Conservation (phyloP, 2,888 invertebrate species). For the Caenorhabditis sp. region DNA sequence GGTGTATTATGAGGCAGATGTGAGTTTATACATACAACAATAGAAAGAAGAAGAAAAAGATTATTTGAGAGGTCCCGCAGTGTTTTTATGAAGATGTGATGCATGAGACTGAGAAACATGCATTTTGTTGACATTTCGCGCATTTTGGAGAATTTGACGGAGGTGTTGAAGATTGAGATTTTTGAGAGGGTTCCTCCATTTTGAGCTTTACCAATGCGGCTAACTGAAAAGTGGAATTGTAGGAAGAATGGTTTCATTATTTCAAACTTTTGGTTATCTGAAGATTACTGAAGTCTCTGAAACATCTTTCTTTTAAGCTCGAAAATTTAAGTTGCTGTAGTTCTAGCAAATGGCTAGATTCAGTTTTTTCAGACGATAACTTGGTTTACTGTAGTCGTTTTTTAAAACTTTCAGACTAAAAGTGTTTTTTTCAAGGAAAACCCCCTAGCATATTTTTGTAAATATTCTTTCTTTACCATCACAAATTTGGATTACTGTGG, state of each 20-base stretch:
- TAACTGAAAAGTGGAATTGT: slow-evolving; percentile 4
- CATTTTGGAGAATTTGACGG: slow-evolving; percentile 15
- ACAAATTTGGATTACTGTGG: too few species aligned
- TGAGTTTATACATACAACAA: not conserved
- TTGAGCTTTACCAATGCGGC: not conserved
- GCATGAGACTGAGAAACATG: slow-evolving; percentile 32
- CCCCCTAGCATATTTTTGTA: too few species aligned
- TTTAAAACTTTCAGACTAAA: too few species aligned
- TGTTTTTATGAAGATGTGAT: slow-evolving; percentile 19
- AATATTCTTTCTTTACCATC: too few species aligned
- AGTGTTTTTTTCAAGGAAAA: too few species aligned
- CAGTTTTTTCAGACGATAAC: too few species aligned
- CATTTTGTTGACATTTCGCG: slow-evolving; percentile 32
- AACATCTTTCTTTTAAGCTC: too few species aligned
- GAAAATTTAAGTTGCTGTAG: too few species aligned
- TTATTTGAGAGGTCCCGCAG: not conserved
- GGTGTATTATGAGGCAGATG: not conserved
- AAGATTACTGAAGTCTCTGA: too few species aligned
- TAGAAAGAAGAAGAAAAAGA: not conserved
- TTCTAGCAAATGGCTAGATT: too few species aligned
- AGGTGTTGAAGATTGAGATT: not conserved
- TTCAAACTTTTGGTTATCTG: too few species aligned
- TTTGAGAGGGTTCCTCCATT: not conserved
- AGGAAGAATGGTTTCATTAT: not conserved
- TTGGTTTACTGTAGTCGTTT: too few species aligned